Base-by-base conservation (phyloP, 2,888 invertebrate species). In the Xanthia togata region DNA sequence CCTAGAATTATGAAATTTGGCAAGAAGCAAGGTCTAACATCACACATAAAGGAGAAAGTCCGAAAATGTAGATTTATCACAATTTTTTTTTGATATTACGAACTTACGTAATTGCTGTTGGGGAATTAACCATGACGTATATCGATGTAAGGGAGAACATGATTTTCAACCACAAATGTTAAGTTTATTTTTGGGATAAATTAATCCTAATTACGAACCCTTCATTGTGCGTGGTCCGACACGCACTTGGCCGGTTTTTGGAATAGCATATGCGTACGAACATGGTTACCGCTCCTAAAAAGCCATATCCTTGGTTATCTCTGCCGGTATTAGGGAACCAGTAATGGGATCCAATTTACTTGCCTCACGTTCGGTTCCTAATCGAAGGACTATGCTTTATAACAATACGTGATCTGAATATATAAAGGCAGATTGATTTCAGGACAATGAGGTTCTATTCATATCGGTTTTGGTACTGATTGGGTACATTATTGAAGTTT, bases 341-440 rank as follows among this genome's bases (percentile, higher is more conserved):
- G 77, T 83, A 90, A 88, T 87, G 73, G 86, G 77, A 84, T 85
- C 87, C 87, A 90, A 91, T 91, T 90, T 87, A 83, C 81, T 79
- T 85, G 81, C 47, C 87, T 85, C 91, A 89, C 90, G 90, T 92
- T 78, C 88, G 83, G 77, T 73, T 83, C 85, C 89, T 93, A 93
- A 93, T 91, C 87, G 87, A 86, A 88, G 90, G 90, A 86, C 84
- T 79, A 87, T 87, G 89, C 89, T 89, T 89, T 89, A 90, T 91
- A 89, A 88, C 82, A 82, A 87, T 80, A 85, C 93, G 92, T 92
- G 93, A 76, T 79, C 82, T 55, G 92, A 90, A 92, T 92, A 79
- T 73, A 68, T 64, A 78, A 85, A 84, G 26, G 50, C 71, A 67
- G 70, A 79, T 87, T 79, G 76, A 86, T 86, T 76, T 83, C 38